Evolutionary conservation across 2,888 invertebrate genomes (phyloP).

Genomic region (Sesamia inferens): DNA sequence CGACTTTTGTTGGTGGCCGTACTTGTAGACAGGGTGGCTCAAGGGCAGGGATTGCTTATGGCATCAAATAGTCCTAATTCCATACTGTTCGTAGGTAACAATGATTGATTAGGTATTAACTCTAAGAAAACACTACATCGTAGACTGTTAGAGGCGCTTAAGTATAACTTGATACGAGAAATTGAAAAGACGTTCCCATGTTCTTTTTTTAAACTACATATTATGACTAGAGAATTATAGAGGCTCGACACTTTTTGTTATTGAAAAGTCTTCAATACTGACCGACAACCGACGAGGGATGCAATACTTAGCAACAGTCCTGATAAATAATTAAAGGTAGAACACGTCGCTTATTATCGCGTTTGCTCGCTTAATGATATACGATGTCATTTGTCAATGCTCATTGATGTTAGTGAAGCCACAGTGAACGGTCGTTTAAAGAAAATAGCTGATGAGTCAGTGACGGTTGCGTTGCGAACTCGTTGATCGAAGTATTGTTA

Average conservation of each 20-base stretch:
- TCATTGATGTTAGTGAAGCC: slow-evolving; percentile 80
- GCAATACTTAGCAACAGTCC: slow-evolving; percentile 50
- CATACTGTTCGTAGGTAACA: too few relatives aligned
- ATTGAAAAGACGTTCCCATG: background rate
- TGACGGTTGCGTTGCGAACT: slow-evolving; percentile 54
- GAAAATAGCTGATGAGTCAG: slow-evolving; percentile 67
- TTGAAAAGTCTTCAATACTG: slow-evolving; percentile 19
- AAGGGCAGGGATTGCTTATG: too few relatives aligned
- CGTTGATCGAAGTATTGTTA: slow-evolving; percentile 55
- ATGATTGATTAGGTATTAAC: background rate
- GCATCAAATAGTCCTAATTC: too few relatives aligned
- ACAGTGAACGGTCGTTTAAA: slow-evolving; percentile 74
- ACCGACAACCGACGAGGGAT: background rate
- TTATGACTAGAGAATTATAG: too few relatives aligned
- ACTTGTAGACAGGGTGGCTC: too few relatives aligned
- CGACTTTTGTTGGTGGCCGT: too few relatives aligned
- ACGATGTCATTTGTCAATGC: slow-evolving; percentile 72
- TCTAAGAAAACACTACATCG: background rate
- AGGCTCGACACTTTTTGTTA: background rate
- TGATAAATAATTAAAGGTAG: slow-evolving; percentile 51
- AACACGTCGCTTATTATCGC: slow-evolving; percentile 66
- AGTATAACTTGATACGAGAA: background rate
- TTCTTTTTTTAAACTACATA: background rate
- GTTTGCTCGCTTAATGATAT: slow-evolving; percentile 66
- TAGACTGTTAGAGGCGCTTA: too few relatives aligned